These are phyloP conservation scores for Lymantria dispar DNA, from an alignment of 2,888 invertebrate species.

Conservation along the genomic window DNA sequence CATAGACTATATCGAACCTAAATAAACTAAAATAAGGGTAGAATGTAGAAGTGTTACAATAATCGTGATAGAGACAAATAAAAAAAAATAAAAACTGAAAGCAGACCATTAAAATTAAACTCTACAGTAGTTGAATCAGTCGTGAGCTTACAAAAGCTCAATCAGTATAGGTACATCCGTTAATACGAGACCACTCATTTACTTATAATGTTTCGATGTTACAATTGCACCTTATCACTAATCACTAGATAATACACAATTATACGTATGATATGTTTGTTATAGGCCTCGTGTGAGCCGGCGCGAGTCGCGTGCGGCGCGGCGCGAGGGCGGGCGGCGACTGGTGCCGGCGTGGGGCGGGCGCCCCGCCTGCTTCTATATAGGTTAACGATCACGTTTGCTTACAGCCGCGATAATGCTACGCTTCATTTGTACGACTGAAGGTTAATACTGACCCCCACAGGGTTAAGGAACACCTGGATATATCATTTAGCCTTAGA, in stretches of 20 bases:
- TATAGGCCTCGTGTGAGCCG: constrained; percentile 54
- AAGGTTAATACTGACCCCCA: constrained; percentile 35
- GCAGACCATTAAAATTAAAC: no score
- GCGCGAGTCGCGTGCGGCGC: constrained; percentile 46
- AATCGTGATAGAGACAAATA: no score
- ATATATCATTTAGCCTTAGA: neutral
- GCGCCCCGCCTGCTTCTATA: constrained; percentile 37
- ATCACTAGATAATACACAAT: constrained; percentile 33
- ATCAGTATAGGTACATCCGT: constrained; percentile 14
- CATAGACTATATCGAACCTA: no score
- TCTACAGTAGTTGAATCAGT: no score
- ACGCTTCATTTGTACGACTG: constrained; percentile 41
- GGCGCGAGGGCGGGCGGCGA: constrained; percentile 68
- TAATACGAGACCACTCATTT: constrained; percentile 21
- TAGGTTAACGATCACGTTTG: constrained; percentile 72
- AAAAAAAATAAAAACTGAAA: no score
- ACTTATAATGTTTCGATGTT: constrained; percentile 30
- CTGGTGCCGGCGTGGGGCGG: constrained; percentile 46
- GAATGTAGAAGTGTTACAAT: no score
- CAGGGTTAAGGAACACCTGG: neutral
- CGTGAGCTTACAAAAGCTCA: neutral
- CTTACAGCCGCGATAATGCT: constrained; percentile 47
- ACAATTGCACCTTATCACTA: constrained; percentile 37
- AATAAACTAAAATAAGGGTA: no score
- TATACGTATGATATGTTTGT: constrained; percentile 68